Evolutionary conservation across 2,888 invertebrate genomes (phyloP), one percentile per base, ranked within the genome.

Genomic region (Melieria omissa): DNA sequence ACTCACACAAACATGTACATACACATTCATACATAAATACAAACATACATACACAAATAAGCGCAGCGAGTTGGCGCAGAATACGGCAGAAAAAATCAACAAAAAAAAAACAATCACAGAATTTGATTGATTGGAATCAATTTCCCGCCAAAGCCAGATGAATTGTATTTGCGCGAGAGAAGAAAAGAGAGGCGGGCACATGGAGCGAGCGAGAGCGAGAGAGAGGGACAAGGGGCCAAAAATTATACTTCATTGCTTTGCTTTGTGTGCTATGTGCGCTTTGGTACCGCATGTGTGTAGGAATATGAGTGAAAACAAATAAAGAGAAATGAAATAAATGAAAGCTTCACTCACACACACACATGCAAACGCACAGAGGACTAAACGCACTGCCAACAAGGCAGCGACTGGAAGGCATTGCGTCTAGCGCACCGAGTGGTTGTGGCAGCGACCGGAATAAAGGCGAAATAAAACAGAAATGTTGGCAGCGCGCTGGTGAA

Each of bases 101-200:
- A 77, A 77, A 79, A 78, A 71, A 75, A 80, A 79, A 77, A 81
- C 81, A 84, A 82, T 83, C 83, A 81, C 80, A 80, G 80, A 77
- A 79, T 79, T 83, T 86, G 85, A 85, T 85, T 85, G 86, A 85
- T 85, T 84, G 84, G 80, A 85, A 85, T 75, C 75, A 76, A 77
- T 76, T 78, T 75, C 73, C 74, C 74, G 74, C 65, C 75, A 75
- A 75, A 75, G 75, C 69, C 72, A 75, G 73, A 77, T 73, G 74
- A 73, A 75, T 74, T 65, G 70, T 71, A 68, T 75, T 73, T 74
- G 66, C 64, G 10, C 49, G 63, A 61, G 66, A 68, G 55, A 65
- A 41, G 14, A 57, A 47, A 47, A 68, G 63, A 66, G 63, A 55
- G 2, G 29, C 54, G 54, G 52, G n/a, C 54, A 54, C n/a, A 54